phyloP scores from a whole-genome alignment of 2,888 invertebrate species.

The Mesorhabditis belari region DNA sequence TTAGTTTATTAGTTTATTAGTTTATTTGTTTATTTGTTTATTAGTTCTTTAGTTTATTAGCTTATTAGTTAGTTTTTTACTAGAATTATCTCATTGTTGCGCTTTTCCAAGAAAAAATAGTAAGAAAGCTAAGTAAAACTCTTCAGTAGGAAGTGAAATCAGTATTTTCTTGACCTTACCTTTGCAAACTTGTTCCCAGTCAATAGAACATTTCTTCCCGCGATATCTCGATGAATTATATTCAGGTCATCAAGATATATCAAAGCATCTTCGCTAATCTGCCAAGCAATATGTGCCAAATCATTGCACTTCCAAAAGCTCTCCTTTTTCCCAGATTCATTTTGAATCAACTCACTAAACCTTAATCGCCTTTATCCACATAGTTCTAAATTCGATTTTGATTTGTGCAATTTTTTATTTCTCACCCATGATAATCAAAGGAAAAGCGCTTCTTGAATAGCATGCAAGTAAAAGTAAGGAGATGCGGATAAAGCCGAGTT shows the following conservation, averaged over 20 bases:
- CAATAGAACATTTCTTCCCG: not conserved
- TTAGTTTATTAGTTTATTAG: too few species aligned
- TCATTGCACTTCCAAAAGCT: not conserved
- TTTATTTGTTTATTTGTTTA: too few species aligned
- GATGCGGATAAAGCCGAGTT: not conserved
- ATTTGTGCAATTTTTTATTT: not conserved
- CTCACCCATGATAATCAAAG: not conserved
- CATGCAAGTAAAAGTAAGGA: not conserved
- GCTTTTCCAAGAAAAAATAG: not conserved
- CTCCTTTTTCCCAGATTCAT: not conserved
- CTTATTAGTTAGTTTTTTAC: too few species aligned
- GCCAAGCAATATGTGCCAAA: not conserved
- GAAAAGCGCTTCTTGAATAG: not conserved
- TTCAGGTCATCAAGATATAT: not conserved
- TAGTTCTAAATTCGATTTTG: not conserved
- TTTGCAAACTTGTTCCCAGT: not conserved
- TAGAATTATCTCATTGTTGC: too few species aligned
- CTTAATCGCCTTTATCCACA: not conserved
- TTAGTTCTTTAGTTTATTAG: too few species aligned
- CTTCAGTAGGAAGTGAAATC: not conserved
- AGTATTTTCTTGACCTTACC: not conserved
- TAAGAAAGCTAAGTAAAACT: not conserved
- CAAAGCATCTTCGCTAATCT: not conserved
- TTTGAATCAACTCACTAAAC: not conserved
- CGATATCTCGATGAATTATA: not conserved